Base-by-base conservation (phyloP, 2,888 invertebrate genomes). In the Phortica magna region DNA sequence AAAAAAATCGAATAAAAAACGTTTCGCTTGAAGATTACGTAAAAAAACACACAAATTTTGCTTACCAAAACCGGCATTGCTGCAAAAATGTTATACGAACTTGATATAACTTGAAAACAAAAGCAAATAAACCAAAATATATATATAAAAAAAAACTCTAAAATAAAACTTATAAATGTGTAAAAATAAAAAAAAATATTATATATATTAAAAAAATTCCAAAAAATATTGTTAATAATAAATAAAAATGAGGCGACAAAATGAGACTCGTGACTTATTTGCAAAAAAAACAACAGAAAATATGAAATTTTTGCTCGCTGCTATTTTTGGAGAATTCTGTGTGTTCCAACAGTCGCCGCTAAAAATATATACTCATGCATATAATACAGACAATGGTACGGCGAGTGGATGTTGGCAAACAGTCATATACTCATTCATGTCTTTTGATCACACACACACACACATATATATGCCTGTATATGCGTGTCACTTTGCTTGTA, bases 241-340 rank as follows among this genome's bases (percentile, higher is more conserved):
- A 68, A 43, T 14, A 39, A 64, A 74, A 74, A 41, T 31, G 19
- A 22, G 17, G 22, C 9, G 14, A 43, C 14, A 48, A 48, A 48
- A 48, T 48, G 48, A 6, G 48, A 12, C 14, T 48, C 48, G 48
- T 9, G 48, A 12, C 70, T 14, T 19, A 19, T 31, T 31, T 31
- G 19, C 42, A 43, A 43, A 64, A 64, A 64, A n/a, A 14, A 17
- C n/a, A n/a, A 39, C 53, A 6, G 42, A 48, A 48, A 48, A 48
- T 48, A 48, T 48, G 59, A 73, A 22, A 41, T 73, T 74, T 59
- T 64, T 71, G 77, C 77, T 73, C 80, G 80, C 83, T 81, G 81
- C 90, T 89, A 89, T 90, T 90, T 89, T 88, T 89, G 89, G 89
- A 88, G 85, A 88, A 85, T 82, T 43, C 43, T 68, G 19, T 68